Percentiles rank a stretch among this genome's conserved stretches.
These are phyloP conservation scores for Smutsia temminckii DNA, from an alignment of 2,797 vertebrate species.

Conservation along the genomic window DNA sequence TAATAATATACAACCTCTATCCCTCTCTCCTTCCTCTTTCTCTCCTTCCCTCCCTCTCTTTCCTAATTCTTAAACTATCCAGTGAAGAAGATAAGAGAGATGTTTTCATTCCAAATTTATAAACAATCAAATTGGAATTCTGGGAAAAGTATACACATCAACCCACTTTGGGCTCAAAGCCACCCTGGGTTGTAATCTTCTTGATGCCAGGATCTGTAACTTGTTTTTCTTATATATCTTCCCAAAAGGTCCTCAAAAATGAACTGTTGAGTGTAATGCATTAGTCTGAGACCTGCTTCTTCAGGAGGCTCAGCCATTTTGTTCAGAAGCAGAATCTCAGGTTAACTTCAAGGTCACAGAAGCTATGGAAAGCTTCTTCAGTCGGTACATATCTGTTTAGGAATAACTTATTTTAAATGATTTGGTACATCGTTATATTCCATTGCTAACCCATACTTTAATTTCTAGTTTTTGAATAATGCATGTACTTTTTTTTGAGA, in stretches of 20 bases:
- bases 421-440: not conserved
- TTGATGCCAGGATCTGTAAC: not conserved
- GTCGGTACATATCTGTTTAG: not conserved
- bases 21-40: not conserved
- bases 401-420: constrained; percentile 63
- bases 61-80: constrained; percentile 19
- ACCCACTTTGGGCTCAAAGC: not conserved
- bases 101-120: not conserved
- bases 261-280: not conserved
- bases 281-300: constrained; percentile 1
- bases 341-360: constrained; percentile 60
- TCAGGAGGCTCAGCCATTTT: constrained; percentile 3
- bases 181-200: not conserved
- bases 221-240: constrained; percentile 30
- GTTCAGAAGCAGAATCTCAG: constrained; percentile 29
- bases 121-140: constrained; percentile 19
- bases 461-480: constrained; percentile 72
- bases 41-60: not conserved
- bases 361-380: not conserved
- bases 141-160: not conserved
- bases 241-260: not conserved
- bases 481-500: constrained; percentile 31
- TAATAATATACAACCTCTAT: not conserved
- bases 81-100: not conserved
- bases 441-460: constrained; percentile 56